Base-by-base conservation (phyloP, 2,888 invertebrate species). In the Globia sparganii region DNA sequence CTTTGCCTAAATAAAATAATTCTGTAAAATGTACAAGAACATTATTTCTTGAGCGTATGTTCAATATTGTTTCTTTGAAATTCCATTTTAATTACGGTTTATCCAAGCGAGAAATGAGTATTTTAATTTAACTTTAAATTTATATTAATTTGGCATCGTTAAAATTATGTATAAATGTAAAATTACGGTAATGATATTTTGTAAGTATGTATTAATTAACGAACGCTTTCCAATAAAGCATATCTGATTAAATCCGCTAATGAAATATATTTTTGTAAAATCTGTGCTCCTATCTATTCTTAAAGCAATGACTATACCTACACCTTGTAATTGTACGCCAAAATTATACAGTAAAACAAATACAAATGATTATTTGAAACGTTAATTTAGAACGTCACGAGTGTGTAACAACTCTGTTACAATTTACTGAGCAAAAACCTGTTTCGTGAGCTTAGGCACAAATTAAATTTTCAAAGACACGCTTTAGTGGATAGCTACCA, bases 91-190 rank as follows among this genome's bases (percentile, higher is more conserved):
- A 71, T 73, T 46, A 59, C 18, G 43, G n/a, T 66, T 49, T 67
- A 74, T 56, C 64, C 61, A 59, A 66, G 58, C 53, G 65, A 43
- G 37, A 31, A 49, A 43, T 65, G 21, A 46, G 43, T 58, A 62
- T 25, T 67, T 56, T 40, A 25, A 75, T 73, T 56, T 70, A 53
- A 31, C 70, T 64, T 64, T 49, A 68, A 64, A 72, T 72, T 69
- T 76, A 67, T 59, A 62, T 72, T 77, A 65, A 77, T 80, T 86
- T 78, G 59, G 53, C 31, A 49, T 69, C 18, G 65, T 62, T 69
- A 74, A 62, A 70, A 77, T 76, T 78, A 72, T 80, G 73, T 87
- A 73, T 79, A 75, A 72, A 83, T 78, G 67, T 77, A 80, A 77
- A 73, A 77, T 76, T 82, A 83, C 53, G 83, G 49, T 77, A 77